phyloP scores from a whole-genome alignment of 1,140 invertebrate species.

The Drosophila albomicans region DNA sequence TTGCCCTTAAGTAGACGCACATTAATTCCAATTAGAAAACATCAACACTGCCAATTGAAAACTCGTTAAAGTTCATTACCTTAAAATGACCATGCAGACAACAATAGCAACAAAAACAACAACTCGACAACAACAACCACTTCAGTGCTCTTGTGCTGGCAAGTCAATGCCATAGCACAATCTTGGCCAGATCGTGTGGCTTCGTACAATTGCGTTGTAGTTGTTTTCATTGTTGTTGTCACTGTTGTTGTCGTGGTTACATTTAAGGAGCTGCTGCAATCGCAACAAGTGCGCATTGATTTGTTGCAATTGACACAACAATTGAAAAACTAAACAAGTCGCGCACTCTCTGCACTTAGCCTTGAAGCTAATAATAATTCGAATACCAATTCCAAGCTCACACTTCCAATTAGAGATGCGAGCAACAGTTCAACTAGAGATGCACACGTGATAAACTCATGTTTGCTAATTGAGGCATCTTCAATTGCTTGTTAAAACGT shows the following conservation, averaged over 20 bases:
- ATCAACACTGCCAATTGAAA: constrained; percentile 77
- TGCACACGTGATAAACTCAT: not conserved
- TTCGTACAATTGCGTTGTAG: constrained; percentile 17
- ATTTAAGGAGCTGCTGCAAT: constrained; percentile 50
- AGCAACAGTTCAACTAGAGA: not conserved
- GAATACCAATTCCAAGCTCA: constrained; percentile 39
- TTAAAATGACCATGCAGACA: constrained; percentile 61
- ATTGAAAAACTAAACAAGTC: constrained; percentile 56
- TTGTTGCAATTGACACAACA: constrained; percentile 65
- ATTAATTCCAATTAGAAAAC: constrained; percentile 82
- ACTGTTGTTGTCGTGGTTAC: constrained; percentile 28
- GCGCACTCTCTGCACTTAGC: constrained; percentile 51
- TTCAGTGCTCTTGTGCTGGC: constrained; percentile 18
- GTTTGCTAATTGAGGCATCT: not conserved
- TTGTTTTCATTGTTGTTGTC: constrained; percentile 1
- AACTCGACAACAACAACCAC: constrained; percentile 12
- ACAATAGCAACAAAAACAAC: constrained; percentile 32
- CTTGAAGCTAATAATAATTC: constrained; percentile 65
- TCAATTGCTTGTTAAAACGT: not conserved
- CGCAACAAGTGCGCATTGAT: constrained; percentile 57
- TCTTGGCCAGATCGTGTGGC: constrained; percentile 39
- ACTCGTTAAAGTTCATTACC: constrained; percentile 82
- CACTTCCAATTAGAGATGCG: constrained; percentile 48
- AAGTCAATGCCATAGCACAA: constrained; percentile 44
- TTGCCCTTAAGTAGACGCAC: constrained; percentile 73